phyloP scores from a whole-genome alignment of 2,797 vertebrate species.

The Sardinella longiceps region DNA sequence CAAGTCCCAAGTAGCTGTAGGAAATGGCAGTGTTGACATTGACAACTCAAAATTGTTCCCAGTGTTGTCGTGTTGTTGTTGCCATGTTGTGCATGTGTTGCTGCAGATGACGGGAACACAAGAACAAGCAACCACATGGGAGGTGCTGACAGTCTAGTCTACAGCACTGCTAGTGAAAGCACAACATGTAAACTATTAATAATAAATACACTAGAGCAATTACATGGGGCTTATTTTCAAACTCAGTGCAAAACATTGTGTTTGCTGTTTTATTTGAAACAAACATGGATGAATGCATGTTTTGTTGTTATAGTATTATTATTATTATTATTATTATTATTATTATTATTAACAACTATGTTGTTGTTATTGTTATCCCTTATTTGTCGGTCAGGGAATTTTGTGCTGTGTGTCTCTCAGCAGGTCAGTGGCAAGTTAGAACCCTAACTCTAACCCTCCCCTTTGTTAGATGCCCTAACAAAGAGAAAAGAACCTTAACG shows the following conservation, averaged over 20 bases:
- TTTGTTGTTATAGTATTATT: too few relatives aligned
- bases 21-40: neutral
- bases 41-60: too few relatives aligned
- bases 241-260: neutral
- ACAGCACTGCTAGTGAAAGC: neutral
- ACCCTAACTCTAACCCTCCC: too few relatives aligned
- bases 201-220: neutral
- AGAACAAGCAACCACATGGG: neutral
- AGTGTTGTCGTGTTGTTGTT: neutral
- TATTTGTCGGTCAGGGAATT: too few relatives aligned
- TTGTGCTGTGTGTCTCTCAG: neutral
- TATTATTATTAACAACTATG: too few relatives aligned
- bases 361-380: too few relatives aligned
- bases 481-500: too few relatives aligned
- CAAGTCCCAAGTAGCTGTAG: neutral
- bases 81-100: neutral
- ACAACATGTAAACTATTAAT: neutral
- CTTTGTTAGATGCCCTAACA: too few relatives aligned
- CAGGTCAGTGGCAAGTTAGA: neutral
- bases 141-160: neutral
- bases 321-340: too few relatives aligned
- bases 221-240: neutral
- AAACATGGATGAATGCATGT: too few relatives aligned
- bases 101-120: neutral
- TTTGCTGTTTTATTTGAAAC: neutral